A percentile compares a stretch with the other conserved stretches of the same genome.
phyloP scores from a whole-genome alignment of 2,888 invertebrate species.

The Cheilosia pagana region DNA sequence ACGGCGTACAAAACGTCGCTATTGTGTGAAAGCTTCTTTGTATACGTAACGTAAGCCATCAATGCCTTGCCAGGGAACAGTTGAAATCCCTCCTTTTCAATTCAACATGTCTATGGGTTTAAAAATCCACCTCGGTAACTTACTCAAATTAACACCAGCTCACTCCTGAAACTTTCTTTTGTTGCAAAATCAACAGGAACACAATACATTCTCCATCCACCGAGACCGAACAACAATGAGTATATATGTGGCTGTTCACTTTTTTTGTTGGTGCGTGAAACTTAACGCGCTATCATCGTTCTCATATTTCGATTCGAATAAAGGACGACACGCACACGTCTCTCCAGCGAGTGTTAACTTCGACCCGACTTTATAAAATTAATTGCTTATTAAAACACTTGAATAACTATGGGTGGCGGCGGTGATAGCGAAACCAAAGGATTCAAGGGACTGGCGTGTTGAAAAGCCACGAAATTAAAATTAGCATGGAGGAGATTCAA shows the following conservation, averaged over 20 bases:
- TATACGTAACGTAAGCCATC: neutral
- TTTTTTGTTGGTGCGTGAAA: constrained; percentile 22
- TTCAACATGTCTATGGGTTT: neutral
- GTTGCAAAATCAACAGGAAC: constrained; percentile 26
- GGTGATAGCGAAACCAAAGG: constrained; percentile 5
- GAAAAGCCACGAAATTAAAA: constrained; percentile 58
- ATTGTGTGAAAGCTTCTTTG: too few relatives aligned
- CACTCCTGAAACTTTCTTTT: constrained; percentile 3
- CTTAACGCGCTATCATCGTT: constrained; percentile 49
- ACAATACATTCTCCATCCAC: constrained; percentile 3
- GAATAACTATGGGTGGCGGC: constrained; percentile 28
- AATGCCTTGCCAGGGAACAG: neutral
- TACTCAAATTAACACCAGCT: neutral
- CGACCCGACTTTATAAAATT: constrained; percentile 57
- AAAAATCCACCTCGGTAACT: neutral
- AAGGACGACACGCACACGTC: too few relatives aligned
- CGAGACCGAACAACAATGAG: constrained; percentile 15
- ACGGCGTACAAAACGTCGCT: too few relatives aligned
- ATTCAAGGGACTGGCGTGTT: constrained; percentile 10
- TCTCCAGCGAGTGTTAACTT: too few relatives aligned
- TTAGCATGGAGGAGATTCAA: constrained; percentile 32
- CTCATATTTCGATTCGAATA: constrained; percentile 34
- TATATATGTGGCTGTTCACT: constrained; percentile 5
- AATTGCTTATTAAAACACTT: constrained; percentile 73
- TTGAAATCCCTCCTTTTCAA: neutral